A percentile compares a stretch with the other conserved stretches of the same genome.
Evolutionary conservation across 2,797 vertebrate genomes (phyloP).

Genomic region (Sus cebifrons): DNA sequence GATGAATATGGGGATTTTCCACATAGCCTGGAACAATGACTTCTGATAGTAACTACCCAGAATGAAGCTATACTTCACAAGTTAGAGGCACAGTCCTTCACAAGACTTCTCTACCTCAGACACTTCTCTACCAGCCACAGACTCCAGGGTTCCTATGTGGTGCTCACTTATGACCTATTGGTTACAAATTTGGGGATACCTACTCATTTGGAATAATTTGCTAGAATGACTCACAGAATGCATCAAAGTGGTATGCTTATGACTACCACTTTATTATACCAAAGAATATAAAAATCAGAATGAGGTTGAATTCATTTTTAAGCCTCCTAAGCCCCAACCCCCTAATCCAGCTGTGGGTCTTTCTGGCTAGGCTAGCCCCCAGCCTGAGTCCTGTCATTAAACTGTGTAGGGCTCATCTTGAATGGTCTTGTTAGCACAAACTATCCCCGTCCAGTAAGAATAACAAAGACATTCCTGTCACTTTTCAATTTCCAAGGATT

Average conservation of each 20-base stretch:
- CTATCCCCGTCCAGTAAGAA: not conserved
- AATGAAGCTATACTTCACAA: not conserved
- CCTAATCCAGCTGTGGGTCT: not conserved
- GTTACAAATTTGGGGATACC: not conserved
- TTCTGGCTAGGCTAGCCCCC: not conserved
- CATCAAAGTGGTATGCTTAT: not conserved
- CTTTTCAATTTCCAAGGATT: constrained; percentile 9
- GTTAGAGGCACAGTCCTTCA: not conserved
- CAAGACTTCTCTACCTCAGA: not conserved
- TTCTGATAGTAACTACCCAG: not conserved
- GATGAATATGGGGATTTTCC: not conserved
- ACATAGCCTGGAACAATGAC: not conserved
- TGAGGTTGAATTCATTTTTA: not conserved
- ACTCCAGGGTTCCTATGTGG: not conserved
- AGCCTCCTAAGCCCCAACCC: not conserved
- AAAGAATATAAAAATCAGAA: constrained; percentile 21
- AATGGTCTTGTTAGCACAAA: not conserved
- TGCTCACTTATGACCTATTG: not conserved
- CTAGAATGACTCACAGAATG: constrained; percentile 3
- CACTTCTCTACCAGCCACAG: not conserved
- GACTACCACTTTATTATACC: constrained; percentile 27
- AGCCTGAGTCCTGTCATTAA: not conserved
- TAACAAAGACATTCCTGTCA: not conserved
- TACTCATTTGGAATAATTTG: not conserved
- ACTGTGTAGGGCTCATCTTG: not conserved